phyloP scores from a whole-genome alignment of 2,113 vertebrate species.

The Herpetotheres cachinnans region DNA sequence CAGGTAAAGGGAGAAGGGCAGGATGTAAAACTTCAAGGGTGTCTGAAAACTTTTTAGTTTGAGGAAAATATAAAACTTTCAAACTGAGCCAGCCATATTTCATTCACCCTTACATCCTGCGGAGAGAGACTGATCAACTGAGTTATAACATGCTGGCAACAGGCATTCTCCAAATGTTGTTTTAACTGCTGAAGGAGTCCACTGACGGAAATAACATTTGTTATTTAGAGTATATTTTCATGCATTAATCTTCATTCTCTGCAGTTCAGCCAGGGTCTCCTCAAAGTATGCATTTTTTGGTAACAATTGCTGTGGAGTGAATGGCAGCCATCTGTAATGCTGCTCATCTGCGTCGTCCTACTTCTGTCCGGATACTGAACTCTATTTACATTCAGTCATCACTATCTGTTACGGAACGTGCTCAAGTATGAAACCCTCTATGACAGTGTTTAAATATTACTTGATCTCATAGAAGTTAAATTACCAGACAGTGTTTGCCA shows the following conservation, averaged over 20 bases:
- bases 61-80: not conserved
- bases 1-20: not conserved
- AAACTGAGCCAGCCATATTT: not conserved
- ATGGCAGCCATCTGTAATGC: not conserved
- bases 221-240: not conserved
- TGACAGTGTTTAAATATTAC: not conserved
- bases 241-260: not conserved
- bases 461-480: not conserved
- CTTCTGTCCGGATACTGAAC: not conserved
- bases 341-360: accelerated
- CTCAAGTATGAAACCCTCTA: not conserved
- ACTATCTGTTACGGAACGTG: not conserved
- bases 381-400: not conserved
- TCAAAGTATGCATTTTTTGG: not conserved
- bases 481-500: not conserved
- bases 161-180: not conserved
- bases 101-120: not conserved
- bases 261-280: not conserved
- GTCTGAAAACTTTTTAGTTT: not conserved
- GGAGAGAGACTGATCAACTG: not conserved
- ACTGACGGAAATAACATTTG: not conserved
- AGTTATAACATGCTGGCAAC: not conserved
- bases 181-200: not conserved
- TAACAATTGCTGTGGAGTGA: not conserved
- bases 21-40: not conserved